Conservation (phyloP, 2,797 vertebrate species). For the Manis pentadactyla region DNA sequence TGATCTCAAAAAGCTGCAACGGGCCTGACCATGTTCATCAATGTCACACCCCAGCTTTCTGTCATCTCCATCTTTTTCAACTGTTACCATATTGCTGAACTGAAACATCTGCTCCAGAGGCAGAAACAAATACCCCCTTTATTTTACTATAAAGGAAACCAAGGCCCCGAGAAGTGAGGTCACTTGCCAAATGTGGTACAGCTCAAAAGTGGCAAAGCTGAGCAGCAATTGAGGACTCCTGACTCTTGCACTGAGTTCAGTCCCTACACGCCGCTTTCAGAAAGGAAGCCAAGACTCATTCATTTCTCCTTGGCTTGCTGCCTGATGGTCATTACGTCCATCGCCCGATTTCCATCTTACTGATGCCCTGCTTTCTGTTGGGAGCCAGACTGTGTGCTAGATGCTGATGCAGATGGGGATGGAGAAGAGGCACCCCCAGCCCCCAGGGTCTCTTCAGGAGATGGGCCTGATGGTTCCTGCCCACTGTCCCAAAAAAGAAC, state of each 20-base stretch:
- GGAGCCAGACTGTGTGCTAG: conserved; percentile 30
- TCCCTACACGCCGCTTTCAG: background rate
- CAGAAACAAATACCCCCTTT: conserved; percentile 45
- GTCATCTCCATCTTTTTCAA: background rate
- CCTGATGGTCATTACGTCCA: conserved; percentile 62
- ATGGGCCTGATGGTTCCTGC: background rate
- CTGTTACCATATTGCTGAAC: background rate
- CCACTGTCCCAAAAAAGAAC: background rate
- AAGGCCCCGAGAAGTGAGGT: conserved; percentile 10
- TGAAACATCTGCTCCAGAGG: conserved; percentile 16
- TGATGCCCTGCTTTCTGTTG: background rate
- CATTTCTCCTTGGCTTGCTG: conserved; percentile 66
- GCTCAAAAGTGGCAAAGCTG: background rate
- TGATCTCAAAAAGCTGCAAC: background rate
- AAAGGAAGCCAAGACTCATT: conserved; percentile 59
- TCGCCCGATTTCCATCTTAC: conserved; percentile 55
- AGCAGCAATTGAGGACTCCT: background rate
- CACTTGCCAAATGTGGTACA: background rate
- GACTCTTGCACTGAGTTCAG: background rate
- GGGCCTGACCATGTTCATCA: background rate
- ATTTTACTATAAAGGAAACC: conserved; percentile 42
- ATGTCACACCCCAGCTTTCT: background rate
- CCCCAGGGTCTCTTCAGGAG: too few species aligned
- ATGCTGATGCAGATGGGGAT: background rate
- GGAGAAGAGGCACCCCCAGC: background rate